phyloP scores from a whole-genome alignment of 2,113 vertebrate species.

The Scomber colias region DNA sequence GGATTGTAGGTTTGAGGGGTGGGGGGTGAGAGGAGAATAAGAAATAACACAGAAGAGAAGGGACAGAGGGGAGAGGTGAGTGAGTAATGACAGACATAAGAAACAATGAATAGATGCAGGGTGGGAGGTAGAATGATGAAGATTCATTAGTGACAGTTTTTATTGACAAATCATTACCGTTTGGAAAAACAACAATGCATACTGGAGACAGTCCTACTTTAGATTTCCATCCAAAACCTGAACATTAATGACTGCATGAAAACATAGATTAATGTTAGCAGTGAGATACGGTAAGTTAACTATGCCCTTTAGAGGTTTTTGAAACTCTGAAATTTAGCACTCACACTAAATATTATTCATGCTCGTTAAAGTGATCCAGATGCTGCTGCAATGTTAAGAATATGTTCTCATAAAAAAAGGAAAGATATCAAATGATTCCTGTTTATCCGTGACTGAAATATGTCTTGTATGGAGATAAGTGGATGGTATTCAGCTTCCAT shows the following conservation, averaged over 20 bases:
- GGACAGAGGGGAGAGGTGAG: background rate
- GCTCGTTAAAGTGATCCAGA: constrained; percentile 1
- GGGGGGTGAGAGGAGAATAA: background rate
- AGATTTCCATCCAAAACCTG: no score
- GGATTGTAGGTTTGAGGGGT: background rate
- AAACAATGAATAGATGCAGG: background rate
- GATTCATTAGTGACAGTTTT: background rate
- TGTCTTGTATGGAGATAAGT: background rate
- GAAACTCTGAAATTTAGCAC: background rate
- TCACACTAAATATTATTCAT: background rate
- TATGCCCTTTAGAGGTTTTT: background rate
- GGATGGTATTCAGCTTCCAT: no score
- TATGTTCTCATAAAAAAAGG: background rate
- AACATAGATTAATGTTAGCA: no score
- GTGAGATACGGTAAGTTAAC: no score
- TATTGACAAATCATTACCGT: background rate
- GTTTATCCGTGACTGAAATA: constrained; percentile 1
- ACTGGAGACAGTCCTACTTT: no score
- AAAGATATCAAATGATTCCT: background rate
- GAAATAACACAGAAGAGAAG: no score
- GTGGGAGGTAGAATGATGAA: background rate
- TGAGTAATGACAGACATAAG: no score
- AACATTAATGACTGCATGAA: no score
- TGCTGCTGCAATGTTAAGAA: background rate
- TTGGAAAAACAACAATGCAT: background rate